Base-by-base conservation (phyloP, 1,140 invertebrate genomes). In the Limonius californicus region DNA sequence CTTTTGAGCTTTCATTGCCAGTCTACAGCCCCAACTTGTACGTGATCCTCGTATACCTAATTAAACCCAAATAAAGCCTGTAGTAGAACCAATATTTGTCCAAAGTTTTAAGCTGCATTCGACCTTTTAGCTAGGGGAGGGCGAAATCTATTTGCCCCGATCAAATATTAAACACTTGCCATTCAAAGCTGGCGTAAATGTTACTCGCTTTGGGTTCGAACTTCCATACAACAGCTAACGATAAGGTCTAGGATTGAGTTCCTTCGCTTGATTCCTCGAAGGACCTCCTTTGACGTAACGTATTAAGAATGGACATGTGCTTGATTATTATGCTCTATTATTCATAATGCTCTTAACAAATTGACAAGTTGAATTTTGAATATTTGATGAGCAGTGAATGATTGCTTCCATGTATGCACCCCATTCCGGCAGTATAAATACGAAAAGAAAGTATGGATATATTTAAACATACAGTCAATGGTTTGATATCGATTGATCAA, bases 101-200 rank as follows among this genome's bases (percentile, higher is more conserved):
- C 54, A 55, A 55, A 55, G 54, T 27, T 55, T 55, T 27, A 55
- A 55, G 54, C 19, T 19, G 15, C 54, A 23, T 55, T 55, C 54
- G 54, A 55, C 54, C 54, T 55, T 55, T 55, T 16, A 23, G 20
- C 14, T 27, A 55, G 45, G 45, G 20, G 54, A 55, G 58, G 58
- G 27, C 30, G 19, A 30, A 60, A 60, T 60, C 58, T 60, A 60
- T 60, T 60, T 60, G 23, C 15, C 58, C 27, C 32, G 58, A 19
- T 60, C 58, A 60, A 60, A 60, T 60, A 60, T 60, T 60, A 54
- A 55, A 59, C 42, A 50, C 42, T 53, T 50, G 58, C 21, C 58
- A 54, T 53, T 54, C 42, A 54, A n/a, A 27, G 6, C 58, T 60
- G 32, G 23, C 57, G 20, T 14, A 53, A 27, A 59, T 30, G n/a